These are phyloP conservation scores for Phaenicophaeus curvirostris DNA, from an alignment of 2,797 vertebrate genomes.

Conservation along the genomic window DNA sequence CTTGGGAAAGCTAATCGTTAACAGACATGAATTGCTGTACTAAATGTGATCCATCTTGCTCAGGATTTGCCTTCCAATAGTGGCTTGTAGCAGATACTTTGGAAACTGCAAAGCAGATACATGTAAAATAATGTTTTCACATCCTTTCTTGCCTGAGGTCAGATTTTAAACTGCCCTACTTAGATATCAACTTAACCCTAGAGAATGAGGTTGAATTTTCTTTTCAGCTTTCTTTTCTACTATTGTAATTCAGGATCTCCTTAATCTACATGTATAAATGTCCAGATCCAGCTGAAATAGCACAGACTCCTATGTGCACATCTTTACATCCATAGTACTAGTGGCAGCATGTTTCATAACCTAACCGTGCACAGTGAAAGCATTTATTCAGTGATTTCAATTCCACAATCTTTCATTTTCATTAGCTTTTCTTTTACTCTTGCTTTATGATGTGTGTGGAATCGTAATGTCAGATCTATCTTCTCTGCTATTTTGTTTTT, in stretches of 20 bases:
- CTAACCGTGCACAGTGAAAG: not conserved
- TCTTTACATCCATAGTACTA: not conserved
- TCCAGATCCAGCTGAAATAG: not conserved
- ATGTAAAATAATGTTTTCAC: not conserved
- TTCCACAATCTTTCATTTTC: slow-evolving; percentile 13
- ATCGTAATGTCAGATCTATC: slow-evolving; percentile 22
- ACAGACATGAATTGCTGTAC: not conserved
- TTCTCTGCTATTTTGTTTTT: not conserved
- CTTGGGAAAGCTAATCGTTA: not conserved
- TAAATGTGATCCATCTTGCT: not conserved
- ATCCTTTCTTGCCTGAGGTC: not conserved
- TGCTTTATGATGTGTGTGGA: slow-evolving; percentile 24
- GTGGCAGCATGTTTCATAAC: not conserved
- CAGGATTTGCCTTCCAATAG: not conserved
- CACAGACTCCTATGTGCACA: not conserved
- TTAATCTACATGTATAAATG: fast-evolving
- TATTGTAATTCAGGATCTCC: not conserved
- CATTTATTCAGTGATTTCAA: not conserved
- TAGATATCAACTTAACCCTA: not conserved
- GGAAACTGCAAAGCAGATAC: not conserved
- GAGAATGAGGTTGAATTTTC: not conserved
- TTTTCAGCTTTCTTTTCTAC: not conserved
- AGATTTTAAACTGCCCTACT: not conserved
- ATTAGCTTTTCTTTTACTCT: not conserved
- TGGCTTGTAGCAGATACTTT: not conserved